Evolutionary conservation across 2,113 vertebrate species (phyloP).

Genomic region (Lepisosteus oculatus): DNA sequence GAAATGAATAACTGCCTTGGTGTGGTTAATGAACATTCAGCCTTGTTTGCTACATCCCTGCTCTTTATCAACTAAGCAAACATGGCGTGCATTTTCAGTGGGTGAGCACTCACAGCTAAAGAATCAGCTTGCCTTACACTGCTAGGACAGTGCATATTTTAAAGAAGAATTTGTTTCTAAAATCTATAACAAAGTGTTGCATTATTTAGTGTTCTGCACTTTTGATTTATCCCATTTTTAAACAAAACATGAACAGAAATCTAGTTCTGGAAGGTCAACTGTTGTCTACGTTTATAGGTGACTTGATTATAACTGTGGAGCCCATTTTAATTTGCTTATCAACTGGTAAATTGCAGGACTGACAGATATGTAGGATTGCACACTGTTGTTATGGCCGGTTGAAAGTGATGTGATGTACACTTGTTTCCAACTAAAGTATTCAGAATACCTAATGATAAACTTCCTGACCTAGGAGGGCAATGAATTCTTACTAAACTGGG

Average conservation of each 20-base stretch:
- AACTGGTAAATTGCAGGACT: no score
- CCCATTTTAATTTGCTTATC: no score
- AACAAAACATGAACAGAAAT: background rate
- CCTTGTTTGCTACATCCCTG: background rate
- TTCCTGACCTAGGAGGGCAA: no score
- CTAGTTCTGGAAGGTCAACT: no score
- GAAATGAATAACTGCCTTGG: slow-evolving; percentile 2
- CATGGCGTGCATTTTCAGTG: background rate
- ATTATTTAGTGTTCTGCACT: background rate
- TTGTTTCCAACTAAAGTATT: no score
- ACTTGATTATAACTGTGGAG: no score
- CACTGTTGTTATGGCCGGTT: no score
- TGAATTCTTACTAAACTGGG: no score
- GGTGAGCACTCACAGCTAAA: background rate
- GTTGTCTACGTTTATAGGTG: no score
- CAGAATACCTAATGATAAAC: no score
- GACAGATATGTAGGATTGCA: no score
- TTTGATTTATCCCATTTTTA: background rate
- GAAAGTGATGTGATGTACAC: no score
- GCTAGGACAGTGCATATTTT: background rate
- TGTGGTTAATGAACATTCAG: slow-evolving; percentile 3
- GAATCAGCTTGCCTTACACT: background rate
- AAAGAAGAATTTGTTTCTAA: background rate
- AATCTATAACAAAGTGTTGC: background rate
- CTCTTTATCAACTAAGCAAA: background rate